These are phyloP conservation scores for Grammomys surdaster DNA, from an alignment of 2,113 vertebrate genomes.

Conservation along the genomic window DNA sequence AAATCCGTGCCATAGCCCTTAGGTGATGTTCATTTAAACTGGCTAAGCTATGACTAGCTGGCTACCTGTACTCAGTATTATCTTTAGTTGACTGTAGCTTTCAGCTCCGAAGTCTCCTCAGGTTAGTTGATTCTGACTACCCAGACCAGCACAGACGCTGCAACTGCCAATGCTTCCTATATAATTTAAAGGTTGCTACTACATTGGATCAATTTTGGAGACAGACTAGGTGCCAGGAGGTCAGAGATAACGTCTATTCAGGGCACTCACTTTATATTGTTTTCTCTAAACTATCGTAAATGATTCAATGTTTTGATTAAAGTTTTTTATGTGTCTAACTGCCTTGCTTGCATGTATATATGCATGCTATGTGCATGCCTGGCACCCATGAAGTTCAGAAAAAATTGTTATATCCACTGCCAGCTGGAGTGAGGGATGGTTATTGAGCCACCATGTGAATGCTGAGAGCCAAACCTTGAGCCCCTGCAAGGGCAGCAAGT, in stretches of 20 bases:
- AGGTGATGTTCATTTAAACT: not conserved
- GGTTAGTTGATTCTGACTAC: not conserved
- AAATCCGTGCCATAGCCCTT: not conserved
- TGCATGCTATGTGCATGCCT: not conserved
- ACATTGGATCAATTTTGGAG: not conserved
- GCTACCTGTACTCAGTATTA: no score
- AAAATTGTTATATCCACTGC: not conserved
- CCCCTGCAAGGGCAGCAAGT: not conserved
- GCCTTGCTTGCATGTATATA: not conserved
- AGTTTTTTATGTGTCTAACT: not conserved
- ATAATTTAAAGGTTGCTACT: not conserved
- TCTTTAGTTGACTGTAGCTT: not conserved
- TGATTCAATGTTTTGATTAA: not conserved
- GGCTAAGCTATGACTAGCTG: not conserved
- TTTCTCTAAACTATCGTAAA: not conserved
- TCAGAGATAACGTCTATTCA: not conserved
- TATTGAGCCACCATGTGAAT: not conserved
- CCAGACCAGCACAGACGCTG: not conserved
- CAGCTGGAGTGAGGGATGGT: not conserved
- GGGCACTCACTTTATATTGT: not conserved
- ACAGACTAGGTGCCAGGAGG: not conserved
- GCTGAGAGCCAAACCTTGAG: not conserved
- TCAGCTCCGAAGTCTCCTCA: no score
- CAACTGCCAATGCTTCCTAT: not conserved
- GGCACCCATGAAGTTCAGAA: not conserved